Evolutionary conservation across 1,140 invertebrate genomes (phyloP), one percentile per base, ranked within the genome.

Genomic region (Trachymyrmex cornetzi): DNA sequence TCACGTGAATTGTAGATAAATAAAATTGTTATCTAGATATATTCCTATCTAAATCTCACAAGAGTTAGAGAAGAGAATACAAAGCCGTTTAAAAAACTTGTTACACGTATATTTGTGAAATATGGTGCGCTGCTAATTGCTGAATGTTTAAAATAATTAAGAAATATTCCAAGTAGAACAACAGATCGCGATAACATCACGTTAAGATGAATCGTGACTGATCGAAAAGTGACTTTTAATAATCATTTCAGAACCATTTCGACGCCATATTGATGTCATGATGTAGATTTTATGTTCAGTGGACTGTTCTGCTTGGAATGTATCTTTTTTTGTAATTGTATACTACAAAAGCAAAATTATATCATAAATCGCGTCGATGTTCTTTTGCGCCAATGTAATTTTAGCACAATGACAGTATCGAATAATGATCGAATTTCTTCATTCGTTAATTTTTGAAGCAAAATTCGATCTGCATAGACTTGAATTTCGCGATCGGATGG

Each of bases 401-500:
- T 63, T 2, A 19, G 9, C 9, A 64, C 7, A n/a, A 11, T 34
- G 7, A 16, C 16, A 64, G 34, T 34, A 64, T 34, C 30, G 1
- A 64, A n/a, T 64, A 64, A n/a, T n/a, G 16, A 64, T 34, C 9
- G 9, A 74, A 30, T 11, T 55, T 30, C 5, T 34, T 74, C 16
- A 4, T 30, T 74, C 3, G 7, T 55, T 14, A 1, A 55, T 14
- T 74, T 55, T 38, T 75, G 5, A 75, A 3, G 19, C 4, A 57
- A 38, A 63, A 22, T 75, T 57, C 7, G 7, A 74, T 77, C 16
- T 44, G 16, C 27, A 27, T 19, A 88, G 75, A 63, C 22, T 59
- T 88, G 12, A 80, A 61, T 14, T 7, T 75, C 14, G 89, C 81
- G 4, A 12, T 89, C 0, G 89, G 85, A 53, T 90, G 89, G 89